Evolutionary conservation across 2,888 invertebrate species (phyloP).

Genomic region (Coronaproctus castanopsis): DNA sequence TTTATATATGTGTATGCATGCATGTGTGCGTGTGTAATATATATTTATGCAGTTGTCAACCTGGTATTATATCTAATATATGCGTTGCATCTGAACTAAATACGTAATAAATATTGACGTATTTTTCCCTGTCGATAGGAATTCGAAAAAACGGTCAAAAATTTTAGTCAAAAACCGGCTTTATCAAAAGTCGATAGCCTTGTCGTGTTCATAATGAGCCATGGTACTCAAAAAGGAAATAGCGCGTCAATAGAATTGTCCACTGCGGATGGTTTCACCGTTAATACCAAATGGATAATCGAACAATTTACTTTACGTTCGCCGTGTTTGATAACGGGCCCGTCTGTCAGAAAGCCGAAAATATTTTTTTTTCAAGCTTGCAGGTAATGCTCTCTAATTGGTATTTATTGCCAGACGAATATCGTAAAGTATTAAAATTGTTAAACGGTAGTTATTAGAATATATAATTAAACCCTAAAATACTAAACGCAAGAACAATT

Average conservation of each 20-base stretch:
- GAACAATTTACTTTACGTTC: constrained; percentile 32
- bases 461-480: no score
- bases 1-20: no score
- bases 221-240: constrained; percentile 13
- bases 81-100: no score
- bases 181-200: constrained; percentile 6
- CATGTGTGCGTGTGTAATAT: no score
- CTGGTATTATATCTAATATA: no score
- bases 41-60: no score
- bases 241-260: constrained; percentile 18
- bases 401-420: neutral
- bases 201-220: constrained; percentile 16
- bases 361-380: constrained; percentile 54
- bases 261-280: constrained; percentile 24
- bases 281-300: constrained; percentile 34
- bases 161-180: constrained; percentile 3
- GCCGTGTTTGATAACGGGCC: constrained; percentile 22
- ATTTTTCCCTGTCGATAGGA: no score
- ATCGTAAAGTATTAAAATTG: no score
- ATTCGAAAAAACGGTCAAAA: constrained; percentile 3
- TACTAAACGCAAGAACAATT: no score
- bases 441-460: no score
- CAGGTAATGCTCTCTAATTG: constrained; percentile 27
- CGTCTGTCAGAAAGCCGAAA: constrained; percentile 40
- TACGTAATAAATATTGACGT: no score